phyloP scores from a whole-genome alignment of 1,140 invertebrate genomes.

The Agrypnia vestita region DNA sequence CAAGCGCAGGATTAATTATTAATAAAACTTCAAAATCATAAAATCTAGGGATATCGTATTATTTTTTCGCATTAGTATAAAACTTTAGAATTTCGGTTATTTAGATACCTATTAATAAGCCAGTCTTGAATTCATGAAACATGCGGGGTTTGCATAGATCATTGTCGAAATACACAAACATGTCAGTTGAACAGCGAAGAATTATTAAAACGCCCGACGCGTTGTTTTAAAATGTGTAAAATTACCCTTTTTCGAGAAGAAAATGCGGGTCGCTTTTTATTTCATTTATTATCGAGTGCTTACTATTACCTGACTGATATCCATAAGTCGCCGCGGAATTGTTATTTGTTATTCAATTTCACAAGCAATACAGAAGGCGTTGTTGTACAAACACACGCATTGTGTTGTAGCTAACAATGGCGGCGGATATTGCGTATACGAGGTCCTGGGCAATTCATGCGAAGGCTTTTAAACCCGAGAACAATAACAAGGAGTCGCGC shows the following conservation, averaged over 20 bases:
- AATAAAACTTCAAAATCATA: too few relatives aligned
- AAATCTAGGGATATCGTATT: too few relatives aligned
- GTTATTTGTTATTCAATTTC: constrained; percentile 39
- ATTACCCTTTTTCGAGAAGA: constrained; percentile 2
- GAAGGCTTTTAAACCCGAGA: background rate
- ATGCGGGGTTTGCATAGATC: too few relatives aligned
- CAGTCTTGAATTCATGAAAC: background rate
- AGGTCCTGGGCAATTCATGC: background rate
- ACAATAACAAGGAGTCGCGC: background rate
- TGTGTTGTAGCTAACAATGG: constrained; percentile 34
- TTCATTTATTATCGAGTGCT: constrained; percentile 33
- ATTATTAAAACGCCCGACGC: constrained; percentile 6
- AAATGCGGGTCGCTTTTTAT: background rate
- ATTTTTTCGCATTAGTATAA: too few relatives aligned
- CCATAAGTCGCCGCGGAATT: constrained; percentile 19
- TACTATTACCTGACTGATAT: constrained; percentile 25
- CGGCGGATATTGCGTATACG: constrained; percentile 8
- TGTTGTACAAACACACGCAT: constrained; percentile 31
- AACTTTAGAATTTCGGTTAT: background rate
- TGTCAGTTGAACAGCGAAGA: too few relatives aligned
- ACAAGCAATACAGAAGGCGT: constrained; percentile 27
- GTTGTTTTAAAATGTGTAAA: constrained; percentile 28
- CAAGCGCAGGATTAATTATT: too few relatives aligned
- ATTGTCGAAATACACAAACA: too few relatives aligned
- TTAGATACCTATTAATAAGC: background rate